A percentile compares a stretch with the other conserved stretches of the same genome.
These are phyloP conservation scores for Poeciliopsis retropinna DNA, from an alignment of 2,113 vertebrate species.

Conservation along the genomic window DNA sequence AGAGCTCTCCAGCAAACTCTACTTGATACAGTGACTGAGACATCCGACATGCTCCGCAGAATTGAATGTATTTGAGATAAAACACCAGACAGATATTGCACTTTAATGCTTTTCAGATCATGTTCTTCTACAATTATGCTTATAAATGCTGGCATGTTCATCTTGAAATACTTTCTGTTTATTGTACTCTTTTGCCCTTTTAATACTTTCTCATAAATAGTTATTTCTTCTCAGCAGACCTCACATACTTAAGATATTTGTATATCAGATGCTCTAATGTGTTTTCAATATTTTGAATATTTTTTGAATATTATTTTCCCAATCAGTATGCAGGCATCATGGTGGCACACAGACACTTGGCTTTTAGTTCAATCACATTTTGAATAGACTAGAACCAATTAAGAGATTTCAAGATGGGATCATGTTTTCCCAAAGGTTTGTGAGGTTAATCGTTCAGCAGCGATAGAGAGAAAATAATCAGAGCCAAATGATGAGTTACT, in stretches of 20 bases:
- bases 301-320: background rate
- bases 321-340: background rate
- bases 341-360: background rate
- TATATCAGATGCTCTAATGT: no score
- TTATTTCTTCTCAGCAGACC: background rate
- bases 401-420: conserved; percentile 14
- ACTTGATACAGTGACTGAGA: conserved; percentile 35
- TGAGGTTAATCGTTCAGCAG: conserved; percentile 6
- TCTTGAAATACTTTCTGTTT: conserved; percentile 6
- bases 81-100: conserved; percentile 8
- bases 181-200: conserved; percentile 14
- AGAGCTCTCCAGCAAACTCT: conserved; percentile 30
- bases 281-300: no score
- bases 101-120: conserved; percentile 14
- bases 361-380: conserved; percentile 13
- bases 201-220: background rate
- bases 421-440: conserved; percentile 7
- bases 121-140: conserved; percentile 6
- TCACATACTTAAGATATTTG: background rate
- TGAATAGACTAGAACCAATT: conserved; percentile 15
- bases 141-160: conserved; percentile 84
- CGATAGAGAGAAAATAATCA: background rate
- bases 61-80: conserved; percentile 22
- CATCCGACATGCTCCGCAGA: conserved; percentile 4
- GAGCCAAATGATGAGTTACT: background rate